These are phyloP conservation scores for Glaucomys volans DNA, from an alignment of 2,113 vertebrate genomes.

Conservation along the genomic window DNA sequence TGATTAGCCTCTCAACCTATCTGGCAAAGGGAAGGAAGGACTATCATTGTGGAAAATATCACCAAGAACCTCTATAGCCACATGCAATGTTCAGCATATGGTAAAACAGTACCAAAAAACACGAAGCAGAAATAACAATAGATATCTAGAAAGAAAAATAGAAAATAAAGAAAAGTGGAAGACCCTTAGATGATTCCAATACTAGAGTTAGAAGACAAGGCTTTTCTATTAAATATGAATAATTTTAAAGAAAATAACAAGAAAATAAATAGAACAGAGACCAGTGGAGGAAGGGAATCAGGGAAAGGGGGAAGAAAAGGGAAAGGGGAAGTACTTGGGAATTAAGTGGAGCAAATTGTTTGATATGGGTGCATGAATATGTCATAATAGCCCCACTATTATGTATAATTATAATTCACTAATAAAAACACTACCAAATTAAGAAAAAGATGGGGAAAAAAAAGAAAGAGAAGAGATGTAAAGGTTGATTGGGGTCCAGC, in stretches of 20 bases:
- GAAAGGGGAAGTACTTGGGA: too few relatives aligned
- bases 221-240: background rate
- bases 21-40: background rate
- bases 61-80: background rate
- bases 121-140: background rate
- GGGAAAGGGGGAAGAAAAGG: too few relatives aligned
- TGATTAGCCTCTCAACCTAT: background rate
- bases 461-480: too few relatives aligned
- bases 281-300: too few relatives aligned
- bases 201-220: background rate
- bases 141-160: background rate
- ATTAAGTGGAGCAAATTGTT: too few relatives aligned
- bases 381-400: too few relatives aligned
- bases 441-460: background rate
- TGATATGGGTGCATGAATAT: too few relatives aligned
- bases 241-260: background rate
- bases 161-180: background rate
- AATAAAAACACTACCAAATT: background rate
- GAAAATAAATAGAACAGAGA: too few relatives aligned
- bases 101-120: background rate
- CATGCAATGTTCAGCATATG: background rate
- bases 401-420: too few relatives aligned
- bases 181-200: background rate
- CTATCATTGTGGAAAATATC: background rate
- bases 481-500: too few relatives aligned